phyloP scores from a whole-genome alignment of 1,140 invertebrate genomes.

The Andrena cerasifolii region DNA sequence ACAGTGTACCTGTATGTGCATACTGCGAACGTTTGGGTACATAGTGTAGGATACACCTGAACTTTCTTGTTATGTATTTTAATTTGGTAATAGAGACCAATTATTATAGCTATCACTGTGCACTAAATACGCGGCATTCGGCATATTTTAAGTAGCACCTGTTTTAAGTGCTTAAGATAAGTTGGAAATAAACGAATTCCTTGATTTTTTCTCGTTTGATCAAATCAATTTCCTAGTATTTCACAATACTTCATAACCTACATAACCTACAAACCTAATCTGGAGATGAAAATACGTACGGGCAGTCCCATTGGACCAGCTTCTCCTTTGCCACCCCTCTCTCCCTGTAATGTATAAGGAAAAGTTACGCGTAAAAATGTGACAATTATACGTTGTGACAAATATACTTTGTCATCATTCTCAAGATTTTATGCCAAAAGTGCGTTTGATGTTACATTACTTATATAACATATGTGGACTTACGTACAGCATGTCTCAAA shows the following conservation, averaged over 20 bases:
- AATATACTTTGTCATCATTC: neutral
- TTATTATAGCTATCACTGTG: slow-evolving; percentile 35
- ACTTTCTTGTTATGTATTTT: slow-evolving; percentile 35
- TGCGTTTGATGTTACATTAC: too few species aligned
- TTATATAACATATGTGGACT: too few species aligned
- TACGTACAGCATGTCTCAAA: neutral
- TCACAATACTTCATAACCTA: slow-evolving; percentile 29
- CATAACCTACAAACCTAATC: slow-evolving; percentile 53
- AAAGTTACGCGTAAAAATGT: slow-evolving; percentile 43
- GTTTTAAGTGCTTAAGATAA: neutral
- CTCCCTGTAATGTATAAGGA: slow-evolving; percentile 86
- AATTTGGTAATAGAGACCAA: slow-evolving; percentile 41
- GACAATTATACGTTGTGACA: neutral
- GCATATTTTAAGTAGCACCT: too few species aligned
- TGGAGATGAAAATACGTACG: slow-evolving; percentile 86
- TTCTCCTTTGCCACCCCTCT: slow-evolving; percentile 94
- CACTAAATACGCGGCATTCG: neutral
- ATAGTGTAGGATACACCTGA: too few species aligned
- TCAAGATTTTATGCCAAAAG: neutral
- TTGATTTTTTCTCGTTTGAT: neutral
- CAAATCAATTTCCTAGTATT: neutral
- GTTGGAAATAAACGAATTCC: neutral
- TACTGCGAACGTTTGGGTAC: too few species aligned
- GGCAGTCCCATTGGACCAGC: slow-evolving; percentile 97
- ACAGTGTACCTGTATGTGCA: slow-evolving; percentile 9